Conservation (phyloP, 2,113 vertebrate genomes). For the Psilopsiagon aymara region DNA sequence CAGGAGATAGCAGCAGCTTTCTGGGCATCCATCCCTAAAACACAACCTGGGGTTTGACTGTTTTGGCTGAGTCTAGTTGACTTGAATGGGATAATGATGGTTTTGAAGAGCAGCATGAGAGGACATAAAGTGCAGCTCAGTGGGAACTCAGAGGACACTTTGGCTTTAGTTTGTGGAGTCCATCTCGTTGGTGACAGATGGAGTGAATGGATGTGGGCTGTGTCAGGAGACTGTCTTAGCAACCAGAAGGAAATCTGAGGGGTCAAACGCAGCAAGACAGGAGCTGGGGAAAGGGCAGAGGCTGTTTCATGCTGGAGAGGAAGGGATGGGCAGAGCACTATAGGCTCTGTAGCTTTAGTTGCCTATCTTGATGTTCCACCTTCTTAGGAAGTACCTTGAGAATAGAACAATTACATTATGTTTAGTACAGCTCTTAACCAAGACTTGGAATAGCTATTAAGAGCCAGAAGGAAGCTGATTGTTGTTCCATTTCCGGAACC, state of each 20-base stretch:
- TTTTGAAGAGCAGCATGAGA: not conserved
- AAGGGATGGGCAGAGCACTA: not conserved
- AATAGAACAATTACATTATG: not conserved
- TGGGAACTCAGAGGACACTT: not conserved
- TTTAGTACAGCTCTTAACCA: not conserved
- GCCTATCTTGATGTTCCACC: not conserved
- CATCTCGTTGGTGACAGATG: conserved; percentile 57
- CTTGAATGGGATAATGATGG: not conserved
- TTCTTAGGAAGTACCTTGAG: not conserved
- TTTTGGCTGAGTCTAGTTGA: not conserved
- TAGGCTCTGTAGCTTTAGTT: not conserved
- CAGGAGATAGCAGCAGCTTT: not conserved
- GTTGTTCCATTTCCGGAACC: not conserved
- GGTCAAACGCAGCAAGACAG: not conserved
- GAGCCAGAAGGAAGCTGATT: not conserved
- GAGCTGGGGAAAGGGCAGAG: conserved; percentile 23
- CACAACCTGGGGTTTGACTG: not conserved
- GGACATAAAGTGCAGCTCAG: not conserved
- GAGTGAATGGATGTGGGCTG: conserved; percentile 28
- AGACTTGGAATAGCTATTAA: not conserved
- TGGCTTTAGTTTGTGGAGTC: conserved; percentile 15
- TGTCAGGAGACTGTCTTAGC: conserved; percentile 53
- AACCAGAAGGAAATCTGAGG: not conserved
- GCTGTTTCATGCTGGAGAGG: not conserved
- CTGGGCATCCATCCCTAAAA: not conserved